Evolutionary conservation across 2,113 vertebrate genomes (phyloP).

Genomic region (Pygoscelis adeliae): DNA sequence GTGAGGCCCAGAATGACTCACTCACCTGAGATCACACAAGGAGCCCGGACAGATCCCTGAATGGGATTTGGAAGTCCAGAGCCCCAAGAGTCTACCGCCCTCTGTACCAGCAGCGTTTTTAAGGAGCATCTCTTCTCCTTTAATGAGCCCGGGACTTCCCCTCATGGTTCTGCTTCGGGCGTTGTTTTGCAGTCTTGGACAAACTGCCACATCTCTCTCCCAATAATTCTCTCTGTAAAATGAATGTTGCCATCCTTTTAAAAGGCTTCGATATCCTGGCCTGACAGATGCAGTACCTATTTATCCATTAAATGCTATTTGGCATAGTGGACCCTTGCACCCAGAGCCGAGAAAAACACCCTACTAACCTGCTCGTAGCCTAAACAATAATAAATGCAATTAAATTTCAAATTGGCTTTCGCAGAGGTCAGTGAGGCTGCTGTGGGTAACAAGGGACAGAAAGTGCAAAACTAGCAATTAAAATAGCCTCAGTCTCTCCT

Average conservation of each 20-base stretch:
- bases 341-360: background rate
- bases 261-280: background rate
- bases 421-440: slow-evolving; percentile 9
- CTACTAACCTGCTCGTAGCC: background rate
- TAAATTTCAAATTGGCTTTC: background rate
- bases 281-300: background rate
- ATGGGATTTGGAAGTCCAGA: background rate
- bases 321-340: background rate
- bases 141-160: background rate
- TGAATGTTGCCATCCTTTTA: background rate
- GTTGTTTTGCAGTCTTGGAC: background rate
- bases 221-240: background rate
- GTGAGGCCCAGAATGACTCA: background rate
- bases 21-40: background rate
- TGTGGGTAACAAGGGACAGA: background rate
- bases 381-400: slow-evolving; percentile 4
- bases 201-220: background rate
- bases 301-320: background rate
- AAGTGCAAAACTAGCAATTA: background rate
- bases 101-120: background rate
- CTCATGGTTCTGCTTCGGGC: fast-evolving
- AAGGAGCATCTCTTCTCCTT: background rate
- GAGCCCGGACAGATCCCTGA: background rate
- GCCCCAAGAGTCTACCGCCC: background rate
- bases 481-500: background rate